Percentiles rank a stretch among this genome's conserved stretches.
phyloP scores from a whole-genome alignment of 2,113 vertebrate genomes.

The Zosterops hypoxanthus region DNA sequence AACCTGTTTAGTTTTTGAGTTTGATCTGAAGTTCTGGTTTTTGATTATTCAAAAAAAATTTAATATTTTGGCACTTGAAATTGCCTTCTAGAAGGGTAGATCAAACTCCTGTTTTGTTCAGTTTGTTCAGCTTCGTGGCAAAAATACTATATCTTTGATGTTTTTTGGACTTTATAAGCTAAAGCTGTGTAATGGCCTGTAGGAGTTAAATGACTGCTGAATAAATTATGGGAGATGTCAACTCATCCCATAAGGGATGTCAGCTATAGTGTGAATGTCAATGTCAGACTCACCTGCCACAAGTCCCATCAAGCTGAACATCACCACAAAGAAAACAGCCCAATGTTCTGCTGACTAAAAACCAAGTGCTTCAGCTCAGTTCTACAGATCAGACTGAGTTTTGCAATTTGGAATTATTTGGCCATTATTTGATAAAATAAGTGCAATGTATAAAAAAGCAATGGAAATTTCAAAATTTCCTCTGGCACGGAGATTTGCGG shows the following conservation, averaged over 20 bases:
- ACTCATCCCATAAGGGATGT: not conserved
- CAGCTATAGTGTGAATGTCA: fast-evolving
- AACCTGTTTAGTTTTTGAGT: not conserved
- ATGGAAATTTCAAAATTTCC: slow-evolving; percentile 20
- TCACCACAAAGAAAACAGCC: not conserved
- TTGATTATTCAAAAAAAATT: not conserved
- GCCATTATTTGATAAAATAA: slow-evolving; percentile 13
- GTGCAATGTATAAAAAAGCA: not conserved
- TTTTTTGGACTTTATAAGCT: not conserved
- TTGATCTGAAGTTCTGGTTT: not conserved
- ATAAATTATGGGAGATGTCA: not conserved
- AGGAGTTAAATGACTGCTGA: not conserved
- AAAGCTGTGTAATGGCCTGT: not conserved
- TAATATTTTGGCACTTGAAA: not conserved
- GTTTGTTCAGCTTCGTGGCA: not conserved
- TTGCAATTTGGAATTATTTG: not conserved
- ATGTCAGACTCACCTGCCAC: not conserved
- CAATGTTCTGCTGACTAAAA: not conserved
- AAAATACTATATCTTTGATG: not conserved
- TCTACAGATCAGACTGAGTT: not conserved
- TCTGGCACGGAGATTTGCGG: not conserved
- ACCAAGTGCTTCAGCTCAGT: not conserved
- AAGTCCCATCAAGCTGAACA: not conserved
- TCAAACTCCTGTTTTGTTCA: not conserved
- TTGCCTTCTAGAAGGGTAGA: not conserved